Conservation (phyloP, 2,113 vertebrate species). For the Phylloscopus trochiloides region DNA sequence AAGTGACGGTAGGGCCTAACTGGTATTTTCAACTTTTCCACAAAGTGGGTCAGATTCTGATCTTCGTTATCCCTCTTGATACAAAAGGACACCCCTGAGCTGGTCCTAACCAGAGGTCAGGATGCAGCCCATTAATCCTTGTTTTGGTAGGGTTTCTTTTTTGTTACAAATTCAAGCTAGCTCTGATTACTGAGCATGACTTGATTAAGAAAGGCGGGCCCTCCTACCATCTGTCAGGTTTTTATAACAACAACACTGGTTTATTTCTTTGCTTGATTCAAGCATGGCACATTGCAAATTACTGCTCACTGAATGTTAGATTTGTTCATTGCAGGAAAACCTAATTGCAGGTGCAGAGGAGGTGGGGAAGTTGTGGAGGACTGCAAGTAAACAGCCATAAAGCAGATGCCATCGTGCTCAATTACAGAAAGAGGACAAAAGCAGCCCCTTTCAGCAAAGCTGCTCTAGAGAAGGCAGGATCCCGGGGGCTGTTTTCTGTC, state of each 20-base stretch:
- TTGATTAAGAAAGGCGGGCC: conserved; percentile 55
- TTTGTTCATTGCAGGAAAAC: background rate
- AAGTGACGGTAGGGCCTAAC: background rate
- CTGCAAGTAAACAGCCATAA: conserved; percentile 22
- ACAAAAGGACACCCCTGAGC: background rate
- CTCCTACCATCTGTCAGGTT: conserved; percentile 53
- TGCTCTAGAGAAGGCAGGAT: background rate
- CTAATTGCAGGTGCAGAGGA: conserved; percentile 47
- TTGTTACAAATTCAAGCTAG: background rate
- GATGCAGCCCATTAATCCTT: background rate
- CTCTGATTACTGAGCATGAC: conserved; percentile 38
- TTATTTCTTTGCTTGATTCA: conserved; percentile 40
- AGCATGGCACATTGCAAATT: conserved; percentile 5
- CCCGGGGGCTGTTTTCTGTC: conserved; percentile 1
- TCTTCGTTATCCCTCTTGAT: background rate
- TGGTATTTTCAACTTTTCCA: background rate
- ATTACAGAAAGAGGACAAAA: conserved; percentile 29
- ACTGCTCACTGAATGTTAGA: background rate
- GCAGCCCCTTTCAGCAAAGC: background rate
- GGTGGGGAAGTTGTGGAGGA: background rate
- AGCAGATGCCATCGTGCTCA: background rate
- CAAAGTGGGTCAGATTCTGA: background rate
- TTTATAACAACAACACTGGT: background rate
- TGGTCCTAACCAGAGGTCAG: background rate
- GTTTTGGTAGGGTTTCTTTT: background rate